A percentile compares a stretch with the other conserved stretches of the same genome.
phyloP scores from a whole-genome alignment of 1,140 invertebrate species.

The Drosophila ironensis region DNA sequence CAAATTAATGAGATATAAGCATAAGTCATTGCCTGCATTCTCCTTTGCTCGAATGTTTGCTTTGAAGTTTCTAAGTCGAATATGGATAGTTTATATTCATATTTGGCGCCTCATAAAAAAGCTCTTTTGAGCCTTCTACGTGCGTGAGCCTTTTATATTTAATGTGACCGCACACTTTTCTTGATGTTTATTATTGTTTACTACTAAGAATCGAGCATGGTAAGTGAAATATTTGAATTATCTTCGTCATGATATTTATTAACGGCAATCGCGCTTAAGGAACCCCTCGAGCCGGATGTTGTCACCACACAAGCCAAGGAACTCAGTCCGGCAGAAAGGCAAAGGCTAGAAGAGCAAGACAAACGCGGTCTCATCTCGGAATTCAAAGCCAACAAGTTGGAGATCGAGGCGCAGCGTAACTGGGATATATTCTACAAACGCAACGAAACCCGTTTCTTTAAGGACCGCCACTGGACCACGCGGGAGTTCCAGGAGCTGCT shows the following conservation, averaged over 20 bases:
- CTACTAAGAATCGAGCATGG: too few relatives aligned
- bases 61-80: too few relatives aligned
- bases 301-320: slow-evolving; percentile 51
- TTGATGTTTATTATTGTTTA: too few relatives aligned
- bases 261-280: not conserved
- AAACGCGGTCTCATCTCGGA: slow-evolving; percentile 86
- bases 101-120: too few relatives aligned
- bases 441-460: slow-evolving; percentile 95
- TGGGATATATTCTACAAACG: slow-evolving; percentile 99
- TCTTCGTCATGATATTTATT: too few relatives aligned
- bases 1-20: too few relatives aligned
- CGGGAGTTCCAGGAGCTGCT: slow-evolving; percentile 96
- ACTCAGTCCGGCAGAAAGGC: slow-evolving; percentile 85
- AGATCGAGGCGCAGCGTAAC: slow-evolving; percentile 93
- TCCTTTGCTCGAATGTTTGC: too few relatives aligned
- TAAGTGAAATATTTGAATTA: not conserved
- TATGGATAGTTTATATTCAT: too few relatives aligned
- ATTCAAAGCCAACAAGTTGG: slow-evolving; percentile 91
- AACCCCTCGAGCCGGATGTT: slow-evolving; percentile 28
- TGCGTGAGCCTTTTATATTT: too few relatives aligned
- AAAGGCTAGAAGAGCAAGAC: slow-evolving; percentile 86
- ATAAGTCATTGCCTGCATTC: too few relatives aligned
- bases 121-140: too few relatives aligned
- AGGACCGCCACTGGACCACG: slow-evolving; percentile 98
- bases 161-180: too few relatives aligned